Evolutionary conservation across 2,113 vertebrate species (phyloP), one percentile per base, ranked within the genome.

Genomic region (Ahaetulla prasina): DNA sequence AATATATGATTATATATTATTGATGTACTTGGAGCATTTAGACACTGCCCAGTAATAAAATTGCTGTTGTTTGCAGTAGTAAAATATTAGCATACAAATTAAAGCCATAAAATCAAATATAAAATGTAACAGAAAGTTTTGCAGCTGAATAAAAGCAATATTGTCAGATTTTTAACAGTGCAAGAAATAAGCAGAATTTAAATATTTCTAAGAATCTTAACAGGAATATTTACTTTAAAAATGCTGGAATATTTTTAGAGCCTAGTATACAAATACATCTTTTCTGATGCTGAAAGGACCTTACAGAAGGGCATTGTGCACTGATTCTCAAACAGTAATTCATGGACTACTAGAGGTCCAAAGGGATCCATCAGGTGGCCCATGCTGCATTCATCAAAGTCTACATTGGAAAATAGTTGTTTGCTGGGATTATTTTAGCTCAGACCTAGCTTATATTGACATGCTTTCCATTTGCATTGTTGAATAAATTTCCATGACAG

Each of bases 1-100:
- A 49, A 89, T 89, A n/a, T 57, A 60, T 89, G 88, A 89, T 89
- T 89, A 68, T 68, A 57, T n/a, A 89, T 60, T 89, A 89, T 89
- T 45, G 45, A 89, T 89, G 54, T 39, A 57, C 27, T 60, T 89
- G 57, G 39, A 60, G 12, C 88, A 45, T 89, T 45, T 89, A 47
- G 43, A 47, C 43, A 57, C 54, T 60, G 55, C 55, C 88, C 88
- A 89, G 27, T 63, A 47, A 89, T 43, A 47, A 89, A 60, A 22
- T 89, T 89, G 43, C 45, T 54, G 14, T 45, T 43, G 7, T 27
- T 47, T 60, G 18, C 14, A 45, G 27, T 89, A 27, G 63, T 89
- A 89, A 63, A 89, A 89, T 89, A 89, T 89, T 89, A 63, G 60
- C 57, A 89, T 63, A 89, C 88, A 60, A 60, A 89, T 63, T 57